Evolutionary conservation across 2,113 vertebrate species (phyloP).

Genomic region (Neogale vison): DNA sequence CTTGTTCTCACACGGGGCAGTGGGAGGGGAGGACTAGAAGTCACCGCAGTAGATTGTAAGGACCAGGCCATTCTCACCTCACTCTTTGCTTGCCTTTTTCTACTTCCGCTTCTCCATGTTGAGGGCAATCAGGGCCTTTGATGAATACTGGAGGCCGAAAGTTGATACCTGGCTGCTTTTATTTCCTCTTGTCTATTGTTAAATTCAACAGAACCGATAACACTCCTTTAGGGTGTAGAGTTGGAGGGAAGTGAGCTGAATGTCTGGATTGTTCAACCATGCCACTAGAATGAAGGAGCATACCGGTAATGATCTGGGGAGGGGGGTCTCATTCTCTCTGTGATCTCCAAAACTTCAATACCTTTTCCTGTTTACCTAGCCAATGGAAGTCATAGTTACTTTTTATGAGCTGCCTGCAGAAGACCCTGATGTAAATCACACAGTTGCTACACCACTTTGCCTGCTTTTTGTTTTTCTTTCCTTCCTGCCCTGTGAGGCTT

Average conservation of each 20-base stretch:
- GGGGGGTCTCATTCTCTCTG: not conserved
- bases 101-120: not conserved
- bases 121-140: not conserved
- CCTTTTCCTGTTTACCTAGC: not conserved
- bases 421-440: not conserved
- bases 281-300: not conserved
- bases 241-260: not conserved
- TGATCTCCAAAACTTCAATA: not conserved
- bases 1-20: not conserved
- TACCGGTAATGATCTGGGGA: not conserved
- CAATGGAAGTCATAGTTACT: not conserved
- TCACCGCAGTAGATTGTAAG: not conserved
- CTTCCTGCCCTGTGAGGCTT: not conserved
- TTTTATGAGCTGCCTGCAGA: not conserved
- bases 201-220: not conserved
- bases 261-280: not conserved
- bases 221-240: not conserved
- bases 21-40: not conserved
- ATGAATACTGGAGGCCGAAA: not conserved
- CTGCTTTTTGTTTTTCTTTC: not conserved
- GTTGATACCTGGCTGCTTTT: not conserved
- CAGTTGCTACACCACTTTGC: not conserved
- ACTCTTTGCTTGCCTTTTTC: not conserved
- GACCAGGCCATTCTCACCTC: not conserved
- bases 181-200: not conserved